These are phyloP conservation scores for Brachylomia viminalis DNA, from an alignment of 2,888 invertebrate species.

Conservation along the genomic window DNA sequence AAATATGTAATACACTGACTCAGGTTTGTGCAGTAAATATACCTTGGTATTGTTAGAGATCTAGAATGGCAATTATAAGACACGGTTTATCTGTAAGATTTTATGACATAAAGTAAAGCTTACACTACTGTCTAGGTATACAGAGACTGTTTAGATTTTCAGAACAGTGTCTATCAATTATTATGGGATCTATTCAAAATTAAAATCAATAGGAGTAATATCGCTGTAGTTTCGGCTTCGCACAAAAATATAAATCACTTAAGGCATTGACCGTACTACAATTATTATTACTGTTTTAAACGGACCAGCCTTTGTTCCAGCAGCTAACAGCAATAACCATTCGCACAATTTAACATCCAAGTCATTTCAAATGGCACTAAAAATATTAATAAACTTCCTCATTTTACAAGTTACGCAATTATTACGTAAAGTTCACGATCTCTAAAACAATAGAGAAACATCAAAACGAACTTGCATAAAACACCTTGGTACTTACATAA, in stretches of 20 bases:
- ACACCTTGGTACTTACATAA: not conserved
- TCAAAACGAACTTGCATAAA: constrained; percentile 25
- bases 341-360: constrained; percentile 56
- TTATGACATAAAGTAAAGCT: not conserved
- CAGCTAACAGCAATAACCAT: constrained; percentile 28
- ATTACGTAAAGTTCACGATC: constrained; percentile 70
- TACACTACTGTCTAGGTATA: not conserved
- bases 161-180: not conserved
- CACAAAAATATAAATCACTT: constrained; percentile 14
- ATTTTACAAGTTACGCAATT: constrained; percentile 70
- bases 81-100: not conserved
- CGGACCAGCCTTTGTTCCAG: constrained; percentile 32
- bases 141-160: too few relatives aligned
- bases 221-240: constrained; percentile 9
- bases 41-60: not conserved
- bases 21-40: not conserved
- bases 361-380: constrained; percentile 56
- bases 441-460: constrained; percentile 53
- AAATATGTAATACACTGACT: too few relatives aligned
- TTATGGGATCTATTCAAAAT: too few relatives aligned
- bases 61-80: not conserved
- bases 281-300: constrained; percentile 9
- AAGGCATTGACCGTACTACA: constrained; percentile 9
- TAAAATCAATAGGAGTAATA: constrained; percentile 10
- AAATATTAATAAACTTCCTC: constrained; percentile 71